Conservation (phyloP, 2,113 vertebrate species). For the Zapornia atra region DNA sequence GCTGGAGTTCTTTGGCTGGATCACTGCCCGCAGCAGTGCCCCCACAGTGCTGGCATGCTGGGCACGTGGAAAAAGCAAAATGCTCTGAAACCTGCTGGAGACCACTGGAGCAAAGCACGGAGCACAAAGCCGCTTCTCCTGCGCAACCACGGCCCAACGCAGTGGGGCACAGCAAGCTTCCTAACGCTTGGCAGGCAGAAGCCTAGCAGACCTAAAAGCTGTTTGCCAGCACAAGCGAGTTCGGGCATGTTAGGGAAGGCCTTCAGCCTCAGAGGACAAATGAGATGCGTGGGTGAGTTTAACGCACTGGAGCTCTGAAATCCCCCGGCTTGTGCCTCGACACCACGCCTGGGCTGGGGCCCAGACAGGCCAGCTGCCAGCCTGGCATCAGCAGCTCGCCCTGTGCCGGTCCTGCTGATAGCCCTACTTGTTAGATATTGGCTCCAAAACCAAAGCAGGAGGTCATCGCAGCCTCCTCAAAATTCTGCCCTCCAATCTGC, state of each 20-base stretch:
- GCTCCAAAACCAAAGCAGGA: neutral
- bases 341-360: neutral
- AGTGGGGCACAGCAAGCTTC: neutral
- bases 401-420: neutral
- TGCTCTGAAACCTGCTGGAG: neutral
- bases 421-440: neutral
- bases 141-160: neutral
- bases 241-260: constrained; percentile 26
- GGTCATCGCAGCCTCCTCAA: neutral
- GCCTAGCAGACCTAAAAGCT: neutral
- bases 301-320: neutral
- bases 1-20: neutral
- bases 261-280: neutral
- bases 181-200: neutral
- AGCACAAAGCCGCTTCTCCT: neutral
- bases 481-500: neutral
- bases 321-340: constrained; percentile 9
- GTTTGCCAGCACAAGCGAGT: neutral
- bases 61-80: neutral
- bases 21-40: rapidly evolving
- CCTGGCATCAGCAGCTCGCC: neutral
- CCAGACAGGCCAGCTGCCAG: constrained; percentile 26
- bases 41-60: neutral
- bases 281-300: neutral
- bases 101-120: neutral